Evolutionary conservation across 92 coral and sea anemone genomes (phyloP).

Genomic region (Plumapathes pennacea): DNA sequence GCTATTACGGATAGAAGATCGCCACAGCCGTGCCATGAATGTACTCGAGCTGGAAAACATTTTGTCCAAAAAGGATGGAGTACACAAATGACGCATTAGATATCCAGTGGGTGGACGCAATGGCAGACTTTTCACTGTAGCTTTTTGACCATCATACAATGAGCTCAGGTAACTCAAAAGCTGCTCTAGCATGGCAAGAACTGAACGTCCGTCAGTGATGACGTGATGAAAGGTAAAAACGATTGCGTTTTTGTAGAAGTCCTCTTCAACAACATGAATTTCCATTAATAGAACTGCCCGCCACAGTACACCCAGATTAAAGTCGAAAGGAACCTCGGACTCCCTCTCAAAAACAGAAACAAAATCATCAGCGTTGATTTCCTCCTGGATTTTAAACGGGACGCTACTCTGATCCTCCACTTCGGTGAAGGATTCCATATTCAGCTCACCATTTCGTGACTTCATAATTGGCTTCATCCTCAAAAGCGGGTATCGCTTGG

Average conservation of each 20-base stretch:
- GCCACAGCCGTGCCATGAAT: not conserved
- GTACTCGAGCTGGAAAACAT: not conserved
- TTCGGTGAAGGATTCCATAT: slow-evolving; percentile 7
- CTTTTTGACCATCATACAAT: slow-evolving; percentile 13
- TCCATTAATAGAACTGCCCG: too few relatives aligned
- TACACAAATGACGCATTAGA: slow-evolving; percentile 3
- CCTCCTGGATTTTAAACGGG: not conserved
- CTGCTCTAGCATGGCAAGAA: too few relatives aligned
- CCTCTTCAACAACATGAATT: too few relatives aligned
- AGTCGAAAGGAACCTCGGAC: slow-evolving; percentile 22
- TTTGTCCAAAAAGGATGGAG: slow-evolving; percentile 7
- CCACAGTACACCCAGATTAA: too few relatives aligned
- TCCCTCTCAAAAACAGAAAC: slow-evolving; percentile 19
- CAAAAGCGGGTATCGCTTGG: slow-evolving; percentile 8
- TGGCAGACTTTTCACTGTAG: slow-evolving; percentile 19
- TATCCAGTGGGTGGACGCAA: slow-evolving; percentile 14
- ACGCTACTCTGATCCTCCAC: not conserved
- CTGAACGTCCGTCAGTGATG: too few relatives aligned
- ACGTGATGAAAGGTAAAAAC: too few relatives aligned
- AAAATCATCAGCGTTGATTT: not conserved
- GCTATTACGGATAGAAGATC: not conserved
- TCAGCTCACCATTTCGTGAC: not conserved
- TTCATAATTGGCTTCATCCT: not conserved
- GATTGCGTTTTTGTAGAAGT: too few relatives aligned
- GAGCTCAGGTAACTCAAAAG: too few relatives aligned